A percentile compares a stretch with the other conserved stretches of the same genome.
These are phyloP conservation scores for Cacoxenus indagator DNA, from an alignment of 2,888 invertebrate species.

Conservation along the genomic window DNA sequence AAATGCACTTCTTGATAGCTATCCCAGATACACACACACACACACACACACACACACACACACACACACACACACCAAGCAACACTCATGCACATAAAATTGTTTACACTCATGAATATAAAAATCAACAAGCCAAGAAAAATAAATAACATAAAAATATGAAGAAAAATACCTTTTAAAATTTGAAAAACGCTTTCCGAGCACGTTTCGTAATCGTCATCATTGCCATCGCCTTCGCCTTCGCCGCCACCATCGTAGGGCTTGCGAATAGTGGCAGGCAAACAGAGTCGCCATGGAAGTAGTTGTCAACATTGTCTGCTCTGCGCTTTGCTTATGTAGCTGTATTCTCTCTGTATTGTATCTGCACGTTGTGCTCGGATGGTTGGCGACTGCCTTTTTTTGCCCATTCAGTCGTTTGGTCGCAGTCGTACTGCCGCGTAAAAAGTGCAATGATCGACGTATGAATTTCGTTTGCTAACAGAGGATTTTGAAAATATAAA, in stretches of 20 bases:
- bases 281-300: neutral
- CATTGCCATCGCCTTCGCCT: neutral
- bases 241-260: too few species aligned
- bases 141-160: constrained; percentile 4
- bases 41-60: neutral
- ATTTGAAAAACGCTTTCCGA: constrained; percentile 56
- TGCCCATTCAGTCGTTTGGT: neutral
- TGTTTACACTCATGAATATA: neutral
- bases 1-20: constrained; percentile 38
- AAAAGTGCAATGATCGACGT: neutral
- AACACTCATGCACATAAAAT: neutral
- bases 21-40: neutral
- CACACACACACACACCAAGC: neutral
- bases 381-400: too few species aligned
- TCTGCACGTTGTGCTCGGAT: neutral
- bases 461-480: neutral
- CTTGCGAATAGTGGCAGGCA: neutral
- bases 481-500: too few species aligned
- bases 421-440: neutral
- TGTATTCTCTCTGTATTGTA: neutral
- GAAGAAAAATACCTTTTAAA: constrained; percentile 50
- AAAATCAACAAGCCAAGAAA: constrained; percentile 10
- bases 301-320: neutral
- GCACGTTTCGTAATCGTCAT: constrained; percentile 46
- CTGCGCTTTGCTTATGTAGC: neutral